phyloP scores from a whole-genome alignment of 2,888 invertebrate genomes.

The Acrocyrtus sp. region DNA sequence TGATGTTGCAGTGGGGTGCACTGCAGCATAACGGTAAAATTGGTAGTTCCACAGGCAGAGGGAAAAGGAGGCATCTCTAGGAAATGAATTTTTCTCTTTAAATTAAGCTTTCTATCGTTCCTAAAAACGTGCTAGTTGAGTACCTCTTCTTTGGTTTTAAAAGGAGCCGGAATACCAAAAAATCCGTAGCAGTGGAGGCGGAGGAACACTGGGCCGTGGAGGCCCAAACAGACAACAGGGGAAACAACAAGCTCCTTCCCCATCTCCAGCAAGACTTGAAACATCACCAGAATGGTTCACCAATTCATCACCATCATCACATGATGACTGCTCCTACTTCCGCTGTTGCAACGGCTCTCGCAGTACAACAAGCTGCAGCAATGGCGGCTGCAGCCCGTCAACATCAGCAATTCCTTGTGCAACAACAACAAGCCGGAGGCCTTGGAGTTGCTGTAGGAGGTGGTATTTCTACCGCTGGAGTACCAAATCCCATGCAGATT shows the following conservation, averaged over 20 bases:
- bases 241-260: slow-evolving; percentile 23
- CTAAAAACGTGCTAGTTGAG: too few relatives aligned
- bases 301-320: slow-evolving; percentile 53
- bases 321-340: slow-evolving; percentile 29
- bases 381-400: slow-evolving; percentile 26
- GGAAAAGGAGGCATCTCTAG: not conserved
- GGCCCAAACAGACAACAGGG: slow-evolving; percentile 19
- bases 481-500: slow-evolving; percentile 52
- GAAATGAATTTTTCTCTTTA: not conserved
- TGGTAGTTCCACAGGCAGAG: too few relatives aligned
- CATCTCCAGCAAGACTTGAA: slow-evolving; percentile 61
- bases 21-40: not conserved
- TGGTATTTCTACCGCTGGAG: too few relatives aligned
- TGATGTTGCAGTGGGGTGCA: too few relatives aligned
- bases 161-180: slow-evolving; percentile 60
- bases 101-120: slow-evolving; percentile 1
- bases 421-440: slow-evolving; percentile 38
- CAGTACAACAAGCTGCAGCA: slow-evolving; percentile 30
- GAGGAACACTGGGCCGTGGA: slow-evolving; percentile 39
- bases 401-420: slow-evolving; percentile 34
- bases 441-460: too few relatives aligned
- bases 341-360: slow-evolving; percentile 21
- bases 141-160: slow-evolving; percentile 20
- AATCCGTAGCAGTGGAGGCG: slow-evolving; percentile 32
- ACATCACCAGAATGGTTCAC: slow-evolving; percentile 63